These are phyloP conservation scores for Drosophila neutralis DNA, from an alignment of 2,888 invertebrate species.

Conservation along the genomic window DNA sequence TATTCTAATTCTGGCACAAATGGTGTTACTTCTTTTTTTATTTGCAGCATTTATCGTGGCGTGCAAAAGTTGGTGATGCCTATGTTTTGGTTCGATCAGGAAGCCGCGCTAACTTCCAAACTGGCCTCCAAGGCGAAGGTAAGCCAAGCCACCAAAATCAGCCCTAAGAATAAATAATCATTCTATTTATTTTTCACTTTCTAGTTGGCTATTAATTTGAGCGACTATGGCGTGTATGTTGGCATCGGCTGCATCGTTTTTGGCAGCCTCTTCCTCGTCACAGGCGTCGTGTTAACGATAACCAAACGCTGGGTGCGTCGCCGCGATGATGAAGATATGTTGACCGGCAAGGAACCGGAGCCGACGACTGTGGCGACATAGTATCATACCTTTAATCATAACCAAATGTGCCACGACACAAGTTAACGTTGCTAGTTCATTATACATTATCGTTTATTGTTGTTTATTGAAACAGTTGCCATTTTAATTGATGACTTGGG, in stretches of 20 bases:
- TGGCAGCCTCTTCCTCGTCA: conserved; percentile 74
- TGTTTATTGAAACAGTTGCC: conserved; percentile 33
- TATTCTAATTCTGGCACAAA: not conserved
- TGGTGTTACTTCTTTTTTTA: conserved; percentile 3
- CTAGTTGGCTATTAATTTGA: conserved; percentile 80
- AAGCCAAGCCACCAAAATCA: conserved; percentile 5
- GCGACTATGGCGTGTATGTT: conserved; percentile 79
- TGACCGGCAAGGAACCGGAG: conserved; percentile 56
- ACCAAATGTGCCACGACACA: conserved; percentile 71
- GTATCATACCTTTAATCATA: conserved; percentile 22
- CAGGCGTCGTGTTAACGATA: conserved; percentile 79
- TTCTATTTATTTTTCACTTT: not conserved
- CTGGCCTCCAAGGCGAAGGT: conserved; percentile 85
- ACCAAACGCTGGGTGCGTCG: conserved; percentile 80
- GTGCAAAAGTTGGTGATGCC: conserved; percentile 88
- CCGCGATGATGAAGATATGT: conserved; percentile 79
- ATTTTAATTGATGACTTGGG: conserved; percentile 26
- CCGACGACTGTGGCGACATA: not conserved
- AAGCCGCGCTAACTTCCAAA: conserved; percentile 86
- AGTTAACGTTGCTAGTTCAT: conserved; percentile 57
- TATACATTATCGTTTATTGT: conserved; percentile 45
- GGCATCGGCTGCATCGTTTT: conserved; percentile 76
- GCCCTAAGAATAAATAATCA: too few relatives aligned
- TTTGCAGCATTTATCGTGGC: conserved; percentile 86
- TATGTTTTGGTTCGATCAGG: conserved; percentile 91